These are phyloP conservation scores for Leptonema lineaticorne DNA, from an alignment of 1,140 invertebrate species.

Conservation along the genomic window DNA sequence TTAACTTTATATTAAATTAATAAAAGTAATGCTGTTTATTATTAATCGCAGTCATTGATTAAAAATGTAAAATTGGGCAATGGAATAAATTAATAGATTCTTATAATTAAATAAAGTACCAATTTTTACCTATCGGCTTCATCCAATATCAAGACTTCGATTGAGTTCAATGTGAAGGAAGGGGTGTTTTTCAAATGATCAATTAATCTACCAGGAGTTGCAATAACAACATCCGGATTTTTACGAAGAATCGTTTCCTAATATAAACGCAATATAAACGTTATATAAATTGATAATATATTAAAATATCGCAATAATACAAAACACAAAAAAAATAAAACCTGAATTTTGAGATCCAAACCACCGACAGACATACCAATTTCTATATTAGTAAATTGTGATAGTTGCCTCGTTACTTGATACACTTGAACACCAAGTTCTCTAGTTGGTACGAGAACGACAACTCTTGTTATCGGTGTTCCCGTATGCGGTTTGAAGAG, in stretches of 20 bases:
- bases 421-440: constrained; percentile 96
- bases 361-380: constrained; percentile 87
- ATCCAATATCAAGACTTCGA: constrained; percentile 94
- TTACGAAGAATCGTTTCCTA: constrained; percentile 83
- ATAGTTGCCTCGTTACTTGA: constrained; percentile 87
- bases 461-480: constrained; percentile 75
- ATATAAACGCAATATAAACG: constrained; percentile 15
- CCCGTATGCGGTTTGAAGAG: constrained; percentile 68
- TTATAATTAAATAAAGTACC: too few relatives aligned
- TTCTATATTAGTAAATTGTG: constrained; percentile 84
- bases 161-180: constrained; percentile 83
- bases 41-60: too few relatives aligned
- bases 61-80: too few relatives aligned
- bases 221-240: constrained; percentile 96
- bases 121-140: constrained; percentile 94
- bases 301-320: neutral
- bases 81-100: too few relatives aligned
- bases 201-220: constrained; percentile 95
- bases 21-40: too few relatives aligned
- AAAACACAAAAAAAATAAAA: too few relatives aligned
- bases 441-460: constrained; percentile 94
- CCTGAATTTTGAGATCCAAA: constrained; percentile 89
- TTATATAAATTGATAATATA: neutral
- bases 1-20: too few relatives aligned
- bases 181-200: constrained; percentile 97